Conservation (phyloP, 2,797 vertebrate species). For the Limosa lapponica region DNA sequence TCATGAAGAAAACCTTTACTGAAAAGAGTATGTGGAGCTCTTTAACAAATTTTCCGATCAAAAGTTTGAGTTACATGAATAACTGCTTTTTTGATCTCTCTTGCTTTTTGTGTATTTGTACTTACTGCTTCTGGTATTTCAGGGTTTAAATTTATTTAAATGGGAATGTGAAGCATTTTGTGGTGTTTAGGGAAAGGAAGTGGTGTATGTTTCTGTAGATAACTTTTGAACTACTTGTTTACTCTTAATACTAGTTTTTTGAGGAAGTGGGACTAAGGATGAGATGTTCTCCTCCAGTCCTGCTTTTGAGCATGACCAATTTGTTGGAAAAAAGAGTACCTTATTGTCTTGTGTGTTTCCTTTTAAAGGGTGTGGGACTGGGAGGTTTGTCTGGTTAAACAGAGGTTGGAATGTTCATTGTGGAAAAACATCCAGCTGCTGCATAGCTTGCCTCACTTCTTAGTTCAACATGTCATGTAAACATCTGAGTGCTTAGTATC, state of each 20-base stretch:
- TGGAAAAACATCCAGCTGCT: neutral
- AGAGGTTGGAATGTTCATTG: neutral
- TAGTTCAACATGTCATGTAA: neutral
- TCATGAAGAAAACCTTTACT: neutral
- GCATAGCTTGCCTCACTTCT: neutral
- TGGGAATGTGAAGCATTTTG: neutral
- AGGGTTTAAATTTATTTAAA: neutral
- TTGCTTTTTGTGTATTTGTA: neutral
- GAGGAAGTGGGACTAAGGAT: neutral
- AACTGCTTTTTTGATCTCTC: neutral
- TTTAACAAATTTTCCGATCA: neutral
- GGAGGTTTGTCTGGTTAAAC: neutral
- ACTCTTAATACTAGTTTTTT: neutral
- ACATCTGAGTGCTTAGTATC: neutral
- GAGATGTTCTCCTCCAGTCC: neutral
- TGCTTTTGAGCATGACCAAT: neutral
- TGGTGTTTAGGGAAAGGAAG: neutral
- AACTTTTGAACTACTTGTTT: neutral
- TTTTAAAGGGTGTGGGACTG: neutral
- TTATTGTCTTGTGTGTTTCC: neutral
- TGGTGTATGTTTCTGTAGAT: neutral
- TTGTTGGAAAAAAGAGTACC: neutral
- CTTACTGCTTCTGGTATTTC: neutral
- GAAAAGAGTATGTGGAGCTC: neutral
- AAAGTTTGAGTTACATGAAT: neutral